These are phyloP conservation scores for Merodon equestris DNA, from an alignment of 2,888 invertebrate genomes.

Conservation along the genomic window DNA sequence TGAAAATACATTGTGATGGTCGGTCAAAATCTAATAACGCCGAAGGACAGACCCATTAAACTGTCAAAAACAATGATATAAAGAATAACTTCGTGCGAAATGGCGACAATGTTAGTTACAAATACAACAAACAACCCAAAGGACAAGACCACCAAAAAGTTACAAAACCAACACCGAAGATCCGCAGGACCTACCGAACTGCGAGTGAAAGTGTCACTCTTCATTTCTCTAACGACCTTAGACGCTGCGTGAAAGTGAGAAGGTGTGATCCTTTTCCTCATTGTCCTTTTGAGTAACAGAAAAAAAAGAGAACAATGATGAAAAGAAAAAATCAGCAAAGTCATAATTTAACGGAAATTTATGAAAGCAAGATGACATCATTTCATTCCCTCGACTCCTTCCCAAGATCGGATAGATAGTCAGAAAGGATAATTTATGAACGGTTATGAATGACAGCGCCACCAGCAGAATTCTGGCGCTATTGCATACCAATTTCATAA, in stretches of 20 bases:
- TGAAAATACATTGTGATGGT: constrained; percentile 4
- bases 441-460: constrained; percentile 53
- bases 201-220: constrained; percentile 49
- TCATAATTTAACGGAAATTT: constrained; percentile 76
- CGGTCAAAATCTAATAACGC: constrained; percentile 6
- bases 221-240: constrained; percentile 16
- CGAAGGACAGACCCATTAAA: constrained; percentile 57
- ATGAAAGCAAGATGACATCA: constrained; percentile 71
- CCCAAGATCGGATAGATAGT: constrained; percentile 5
- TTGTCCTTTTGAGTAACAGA: constrained; percentile 31
- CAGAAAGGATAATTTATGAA: constrained; percentile 52
- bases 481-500: constrained; percentile 50
- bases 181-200: constrained; percentile 37
- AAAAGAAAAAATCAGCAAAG: constrained; percentile 57
- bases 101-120: constrained; percentile 43
- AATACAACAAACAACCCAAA: constrained; percentile 14
- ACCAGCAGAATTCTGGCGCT: constrained; percentile 13
- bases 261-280: constrained; percentile 32
- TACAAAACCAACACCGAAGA: constrained; percentile 11
- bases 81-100: constrained; percentile 59
- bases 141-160: constrained; percentile 56
- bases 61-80: constrained; percentile 54
- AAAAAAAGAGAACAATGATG: constrained; percentile 2
- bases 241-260: constrained; percentile 50
- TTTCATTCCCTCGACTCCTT: constrained; percentile 10